Evolutionary conservation across 2,797 vertebrate genomes (phyloP), one percentile per base, ranked within the genome.

Genomic region (Argentina silus): DNA sequence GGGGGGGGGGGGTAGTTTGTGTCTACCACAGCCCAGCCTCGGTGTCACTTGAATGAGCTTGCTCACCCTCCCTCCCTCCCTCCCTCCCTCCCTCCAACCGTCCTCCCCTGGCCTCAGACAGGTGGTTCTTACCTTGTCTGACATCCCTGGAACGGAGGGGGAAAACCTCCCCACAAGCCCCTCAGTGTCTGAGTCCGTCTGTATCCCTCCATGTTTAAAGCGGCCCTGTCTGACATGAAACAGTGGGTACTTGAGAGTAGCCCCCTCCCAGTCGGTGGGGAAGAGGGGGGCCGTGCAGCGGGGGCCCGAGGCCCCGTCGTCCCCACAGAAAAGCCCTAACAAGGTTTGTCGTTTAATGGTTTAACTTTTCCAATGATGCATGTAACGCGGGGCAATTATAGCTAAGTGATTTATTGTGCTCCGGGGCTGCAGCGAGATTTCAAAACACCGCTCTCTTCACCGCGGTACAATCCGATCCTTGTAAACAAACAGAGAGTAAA

Each of bases 351-450:
- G 50, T 90, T 90, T 91, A 91, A 93, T 92, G 90, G 87, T 90
- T 92, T 88, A 90, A 90, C 84, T 92, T 91, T 89, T 93, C 85
- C 90, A 92, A 77, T 87, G 91, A 90, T 91, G 91, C 89, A 72
- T 92, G 89, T 89, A 86, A 91, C 84, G 44, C 61, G 50, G 77
- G 75, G 83, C 87, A 89, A 90, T 93, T 91, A 91, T 85, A 81
- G 77, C 82, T 86, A 87, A 91, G 90, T 92, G 90, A 92, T 93
- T 93, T 91, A 93, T 92, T 86, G 90, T 91, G 79, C 83, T 15
- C 70, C 7, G 23, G 47, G 67, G 80, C 77, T 56, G 17, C 15
- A 12, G 51, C 51, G 81, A 80, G 81, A 77, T 60, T 50, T 50
- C 8, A 9, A 8, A 9, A 8, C 48, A 8, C 14, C 57, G 3